phyloP scores from a whole-genome alignment of 2,113 vertebrate genomes.

The Albula glossodonta region DNA sequence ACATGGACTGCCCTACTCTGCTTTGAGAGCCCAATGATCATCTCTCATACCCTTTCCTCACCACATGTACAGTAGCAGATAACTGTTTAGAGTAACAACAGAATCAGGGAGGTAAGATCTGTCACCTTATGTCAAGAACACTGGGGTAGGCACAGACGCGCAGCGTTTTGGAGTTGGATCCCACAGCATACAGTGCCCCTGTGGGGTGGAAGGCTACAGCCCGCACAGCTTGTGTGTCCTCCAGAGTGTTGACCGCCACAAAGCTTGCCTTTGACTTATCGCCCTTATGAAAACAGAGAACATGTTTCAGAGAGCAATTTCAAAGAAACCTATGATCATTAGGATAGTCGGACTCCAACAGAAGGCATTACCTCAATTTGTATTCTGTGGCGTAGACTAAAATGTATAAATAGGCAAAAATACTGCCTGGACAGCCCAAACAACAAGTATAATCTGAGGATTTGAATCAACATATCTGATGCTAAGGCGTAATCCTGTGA shows the following conservation, averaged over 20 bases:
- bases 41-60: not conserved
- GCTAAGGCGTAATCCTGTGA: not conserved
- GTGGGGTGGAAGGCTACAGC: slow-evolving; percentile 96
- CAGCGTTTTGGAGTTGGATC: slow-evolving; percentile 96
- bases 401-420: not conserved
- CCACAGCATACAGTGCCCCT: slow-evolving; percentile 89
- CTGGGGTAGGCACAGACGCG: slow-evolving; percentile 96
- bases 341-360: too few relatives aligned
- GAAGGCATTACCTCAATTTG: too few relatives aligned
- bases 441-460: not conserved
- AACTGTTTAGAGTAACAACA: not conserved
- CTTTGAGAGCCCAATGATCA: not conserved
- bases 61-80: not conserved
- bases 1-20: not conserved
- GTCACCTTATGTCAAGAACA: slow-evolving; percentile 81
- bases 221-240: slow-evolving; percentile 94
- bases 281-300: too few relatives aligned
- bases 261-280: slow-evolving; percentile 85
- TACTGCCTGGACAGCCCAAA: not conserved
- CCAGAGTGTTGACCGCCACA: slow-evolving; percentile 85
- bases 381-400: too few relatives aligned
- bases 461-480: not conserved
- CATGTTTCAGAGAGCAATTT: too few relatives aligned
- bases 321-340: too few relatives aligned
- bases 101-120: too few relatives aligned